Evolutionary conservation across 2,113 vertebrate species (phyloP).

Genomic region (Alosa alosa): DNA sequence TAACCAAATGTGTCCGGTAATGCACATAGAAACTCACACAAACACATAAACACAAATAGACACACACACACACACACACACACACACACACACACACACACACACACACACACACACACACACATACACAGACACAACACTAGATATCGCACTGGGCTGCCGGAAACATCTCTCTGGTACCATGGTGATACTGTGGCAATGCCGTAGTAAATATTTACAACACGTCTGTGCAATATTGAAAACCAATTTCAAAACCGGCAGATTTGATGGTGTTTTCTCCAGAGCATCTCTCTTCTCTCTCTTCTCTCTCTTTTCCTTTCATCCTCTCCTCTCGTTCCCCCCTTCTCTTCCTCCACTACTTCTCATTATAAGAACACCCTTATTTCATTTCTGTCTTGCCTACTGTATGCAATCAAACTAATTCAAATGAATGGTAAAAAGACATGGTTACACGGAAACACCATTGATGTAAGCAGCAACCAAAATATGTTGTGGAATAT

Average conservation of each 20-base stretch:
- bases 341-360: too few relatives aligned
- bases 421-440: neutral
- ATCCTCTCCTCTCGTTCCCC: too few relatives aligned
- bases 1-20: neutral
- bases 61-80: too few relatives aligned
- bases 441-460: neutral
- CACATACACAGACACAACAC: neutral
- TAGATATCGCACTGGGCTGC: neutral
- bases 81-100: too few relatives aligned
- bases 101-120: neutral
- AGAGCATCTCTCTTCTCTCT: neutral
- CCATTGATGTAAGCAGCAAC: too few relatives aligned
- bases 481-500: too few relatives aligned
- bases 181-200: neutral
- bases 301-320: neutral
- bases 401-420: too few relatives aligned
- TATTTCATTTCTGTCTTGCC: too few relatives aligned
- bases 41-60: neutral
- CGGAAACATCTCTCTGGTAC: neutral
- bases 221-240: neutral
- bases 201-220: neutral
- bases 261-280: neutral
- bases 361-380: too few relatives aligned
- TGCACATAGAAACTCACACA: neutral
- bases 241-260: neutral